These are phyloP conservation scores for Euphydryas editha DNA, from an alignment of 2,888 invertebrate species.

Conservation along the genomic window DNA sequence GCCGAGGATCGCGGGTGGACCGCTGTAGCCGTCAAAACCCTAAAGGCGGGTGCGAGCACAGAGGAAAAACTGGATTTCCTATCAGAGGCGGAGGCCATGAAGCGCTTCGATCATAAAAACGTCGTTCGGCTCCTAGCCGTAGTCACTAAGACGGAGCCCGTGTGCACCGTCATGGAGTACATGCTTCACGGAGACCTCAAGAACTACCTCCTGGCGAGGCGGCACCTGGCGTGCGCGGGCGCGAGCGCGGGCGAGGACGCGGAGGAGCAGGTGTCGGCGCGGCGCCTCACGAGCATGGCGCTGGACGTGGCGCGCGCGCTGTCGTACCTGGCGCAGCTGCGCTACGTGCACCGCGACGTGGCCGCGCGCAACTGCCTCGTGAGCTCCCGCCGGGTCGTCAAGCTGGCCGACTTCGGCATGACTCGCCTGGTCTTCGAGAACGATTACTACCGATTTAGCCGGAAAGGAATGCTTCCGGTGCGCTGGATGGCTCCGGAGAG, in stretches of 20 bases:
- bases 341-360: constrained; percentile 95
- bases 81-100: constrained; percentile 97
- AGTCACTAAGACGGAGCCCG: constrained; percentile 93
- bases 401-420: constrained; percentile 96
- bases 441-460: constrained; percentile 94
- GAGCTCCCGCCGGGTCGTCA: constrained; percentile 88
- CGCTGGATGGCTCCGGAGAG: constrained; percentile 98
- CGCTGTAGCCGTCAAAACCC: constrained; percentile 94
- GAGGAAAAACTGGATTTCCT: constrained; percentile 96
- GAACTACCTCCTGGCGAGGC: constrained; percentile 92
- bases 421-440: constrained; percentile 93
- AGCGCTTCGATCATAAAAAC: constrained; percentile 95
- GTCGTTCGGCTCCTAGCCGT: constrained; percentile 93
- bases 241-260: constrained; percentile 85
- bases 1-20: constrained; percentile 86
- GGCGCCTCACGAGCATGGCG: constrained; percentile 93
- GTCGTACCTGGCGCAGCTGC: constrained; percentile 91
- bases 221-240: constrained; percentile 88
- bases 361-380: constrained; percentile 91
- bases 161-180: constrained; percentile 96
- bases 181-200: constrained; percentile 97
- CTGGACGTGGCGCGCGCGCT: constrained; percentile 93
- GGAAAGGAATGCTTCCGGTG: constrained; percentile 94
- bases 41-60: constrained; percentile 91
- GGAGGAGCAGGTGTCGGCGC: constrained; percentile 90